phyloP scores from a whole-genome alignment of 2,888 invertebrate genomes.

The Hydroisotoma schaefferi region DNA sequence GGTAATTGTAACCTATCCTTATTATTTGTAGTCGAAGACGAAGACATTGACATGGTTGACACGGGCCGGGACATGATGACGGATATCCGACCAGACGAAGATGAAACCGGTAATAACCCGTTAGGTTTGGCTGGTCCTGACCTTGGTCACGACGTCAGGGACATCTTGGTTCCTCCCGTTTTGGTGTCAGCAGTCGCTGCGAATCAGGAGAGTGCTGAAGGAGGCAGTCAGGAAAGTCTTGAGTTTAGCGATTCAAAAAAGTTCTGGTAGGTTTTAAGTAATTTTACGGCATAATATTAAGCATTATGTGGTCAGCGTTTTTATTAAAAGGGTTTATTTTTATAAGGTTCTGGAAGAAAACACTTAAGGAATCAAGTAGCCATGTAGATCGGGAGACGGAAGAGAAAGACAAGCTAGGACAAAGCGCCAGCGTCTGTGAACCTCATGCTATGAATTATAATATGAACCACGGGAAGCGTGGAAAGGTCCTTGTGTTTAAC shows the following conservation, averaged over 20 bases:
- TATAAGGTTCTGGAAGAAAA: constrained; percentile 1
- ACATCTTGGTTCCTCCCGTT: background rate
- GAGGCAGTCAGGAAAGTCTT: background rate
- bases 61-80: no score
- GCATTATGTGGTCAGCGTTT: background rate
- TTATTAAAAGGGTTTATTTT: background rate
- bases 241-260: constrained; percentile 13
- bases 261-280: constrained; percentile 5
- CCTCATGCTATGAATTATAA: constrained; percentile 24
- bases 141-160: no score
- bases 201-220: background rate
- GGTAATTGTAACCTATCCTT: no score
- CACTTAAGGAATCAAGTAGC: background rate
- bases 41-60: background rate
- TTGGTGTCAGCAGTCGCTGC: background rate
- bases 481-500: constrained; percentile 36
- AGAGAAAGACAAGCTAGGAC: background rate
- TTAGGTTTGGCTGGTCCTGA: no score
- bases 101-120: background rate
- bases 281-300: background rate
- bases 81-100: background rate
- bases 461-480: constrained; percentile 28
- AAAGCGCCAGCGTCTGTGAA: constrained; percentile 4
- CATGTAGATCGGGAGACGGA: no score
- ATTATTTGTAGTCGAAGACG: no score